Conservation (phyloP, 2,797 vertebrate species). For the Dermochelys coriacea region DNA sequence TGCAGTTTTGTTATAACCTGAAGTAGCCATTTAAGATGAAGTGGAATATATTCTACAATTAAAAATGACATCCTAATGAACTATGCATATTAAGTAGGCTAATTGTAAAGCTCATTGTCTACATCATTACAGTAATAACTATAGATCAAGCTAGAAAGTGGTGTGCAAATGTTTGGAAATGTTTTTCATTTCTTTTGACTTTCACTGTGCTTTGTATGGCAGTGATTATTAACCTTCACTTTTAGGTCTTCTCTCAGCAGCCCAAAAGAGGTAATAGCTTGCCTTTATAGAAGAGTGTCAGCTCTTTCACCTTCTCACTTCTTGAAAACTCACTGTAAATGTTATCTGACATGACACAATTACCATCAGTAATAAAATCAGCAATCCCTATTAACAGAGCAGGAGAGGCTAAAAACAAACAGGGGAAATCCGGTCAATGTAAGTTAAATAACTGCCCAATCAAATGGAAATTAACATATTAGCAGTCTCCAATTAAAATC, state of each 20-base stretch:
- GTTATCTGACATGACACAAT: neutral
- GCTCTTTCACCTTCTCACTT: constrained; percentile 32
- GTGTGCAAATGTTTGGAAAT: neutral
- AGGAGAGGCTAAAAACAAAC: neutral
- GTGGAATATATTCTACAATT: neutral
- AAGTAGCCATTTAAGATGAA: neutral
- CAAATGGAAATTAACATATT: neutral
- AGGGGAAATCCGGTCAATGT: neutral
- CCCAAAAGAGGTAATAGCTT: neutral
- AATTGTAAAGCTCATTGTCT: constrained; percentile 23
- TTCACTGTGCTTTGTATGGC: neutral
- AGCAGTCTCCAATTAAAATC: neutral
- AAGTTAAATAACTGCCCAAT: neutral
- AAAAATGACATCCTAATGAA: constrained; percentile 28
- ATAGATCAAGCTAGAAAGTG: neutral
- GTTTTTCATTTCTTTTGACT: neutral
- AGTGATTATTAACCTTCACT: constrained; percentile 40
- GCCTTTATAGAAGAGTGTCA: neutral
- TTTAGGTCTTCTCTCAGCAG: neutral
- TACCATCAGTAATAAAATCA: neutral
- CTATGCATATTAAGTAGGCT: neutral
- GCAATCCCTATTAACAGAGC: neutral
- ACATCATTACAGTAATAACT: neutral
- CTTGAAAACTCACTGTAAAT: neutral
- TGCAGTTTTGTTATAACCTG: neutral